Evolutionary conservation across 2,888 invertebrate genomes (phyloP), one percentile per base, ranked within the genome.

Genomic region (Perithous albicinctus): DNA sequence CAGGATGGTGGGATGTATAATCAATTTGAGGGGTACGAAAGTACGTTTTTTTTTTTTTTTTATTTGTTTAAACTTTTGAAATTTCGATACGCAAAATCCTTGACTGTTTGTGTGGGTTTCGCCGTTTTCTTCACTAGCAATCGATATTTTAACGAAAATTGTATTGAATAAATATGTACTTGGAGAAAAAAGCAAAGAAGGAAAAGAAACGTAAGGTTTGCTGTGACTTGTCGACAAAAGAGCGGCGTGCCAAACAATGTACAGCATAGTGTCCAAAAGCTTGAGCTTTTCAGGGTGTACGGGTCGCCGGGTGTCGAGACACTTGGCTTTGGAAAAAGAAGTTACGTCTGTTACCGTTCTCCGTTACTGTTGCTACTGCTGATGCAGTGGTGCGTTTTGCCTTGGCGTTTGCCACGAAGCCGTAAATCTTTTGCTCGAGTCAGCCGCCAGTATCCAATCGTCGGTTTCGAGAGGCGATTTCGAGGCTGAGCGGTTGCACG

Each of bases 341-440:
- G 76, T 81, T 74, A 78, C 79, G 67, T 72, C 70, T 80, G 76
- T 77, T 84, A 67, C 70, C 54, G 70, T 64, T 67, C 18, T 32
- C 2, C 32, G 46, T 64, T 78, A 48, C 41, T 43, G 46, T 67
- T 63, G 43, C 73, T 29, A n/a, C 63, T 63, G 64, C 54, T 41
- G 56, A 38, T 54, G 23, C 51, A 20, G 48, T 51, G 18, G n/a
- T n/a, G n/a, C n/a, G n/a, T 35, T 23, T 72, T 8, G 46, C 29
- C n/a, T 18, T 26, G 32, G 46, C 35, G 46, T 82, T 56, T 46
- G 70, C 74, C 73, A 20, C 48, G 69, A 69, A 74, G 69, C 77
- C 73, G 70, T 83, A 84, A 84, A 79, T 81, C 81, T 64, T n/a
- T 66, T 12, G 43, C 43, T 61, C 75, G 61, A 56, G 75, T 72